Evolutionary conservation across 2,797 vertebrate genomes (phyloP), one percentile per base, ranked within the genome.

Genomic region (Microcaecilia unicolor): DNA sequence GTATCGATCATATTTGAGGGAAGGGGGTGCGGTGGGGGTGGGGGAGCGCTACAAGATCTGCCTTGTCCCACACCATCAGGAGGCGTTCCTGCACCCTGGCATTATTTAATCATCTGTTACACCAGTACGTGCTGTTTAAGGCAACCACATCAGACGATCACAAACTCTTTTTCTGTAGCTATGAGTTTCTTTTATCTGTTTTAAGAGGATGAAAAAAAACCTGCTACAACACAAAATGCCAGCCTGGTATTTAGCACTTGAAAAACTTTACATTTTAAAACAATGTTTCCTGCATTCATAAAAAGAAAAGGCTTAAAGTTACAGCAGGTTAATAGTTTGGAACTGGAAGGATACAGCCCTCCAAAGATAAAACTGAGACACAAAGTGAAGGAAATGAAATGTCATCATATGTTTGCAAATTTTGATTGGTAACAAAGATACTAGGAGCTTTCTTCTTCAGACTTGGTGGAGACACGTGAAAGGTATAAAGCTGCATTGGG

Each of bases 111-210:
- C 39, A 49, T 56, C 56, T 41, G 48, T 45, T 52, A 45, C 31
- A 46, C 53, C 51, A 55, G 56, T 44, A 40, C 42, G 34, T 48
- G 32, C 41, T 61, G 37, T 25, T 28, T 28, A 44, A 51, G 14
- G 48, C 24, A 51, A 55, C 61, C 44, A 40, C 53, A 53, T 56
- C 49, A 43, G 57, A 66, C 70, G 60, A 37, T 31, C 51, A 24
- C 22, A 25, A 15, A 37, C 39, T 58, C 44, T 57, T 37, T 44
- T 37, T 48, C 20, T 45, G 19, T 10, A 10, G 6, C 37, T 31
- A 38, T 52, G 31, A 50, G 49, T 47, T 49, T 49, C 48, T 47
- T 31, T 25, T 44, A 34, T 41, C 54, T 39, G 39, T 45, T 54
- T 58, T 47, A 44, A 34, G 22, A 25, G 15, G 24, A 9, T 13